phyloP scores from a whole-genome alignment of 2,113 vertebrate species.

The Anthoscopus minutus region DNA sequence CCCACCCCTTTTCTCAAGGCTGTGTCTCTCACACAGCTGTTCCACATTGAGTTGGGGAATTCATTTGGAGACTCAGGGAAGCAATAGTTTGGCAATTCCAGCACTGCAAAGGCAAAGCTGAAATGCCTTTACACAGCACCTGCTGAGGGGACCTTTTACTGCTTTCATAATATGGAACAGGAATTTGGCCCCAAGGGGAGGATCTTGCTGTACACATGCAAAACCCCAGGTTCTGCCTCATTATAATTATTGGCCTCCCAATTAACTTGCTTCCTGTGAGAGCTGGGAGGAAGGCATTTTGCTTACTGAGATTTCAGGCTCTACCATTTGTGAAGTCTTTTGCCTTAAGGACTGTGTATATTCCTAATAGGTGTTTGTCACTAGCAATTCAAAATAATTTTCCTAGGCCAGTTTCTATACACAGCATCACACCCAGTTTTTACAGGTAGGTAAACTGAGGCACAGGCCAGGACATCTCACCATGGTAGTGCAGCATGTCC shows the following conservation, averaged over 20 bases:
- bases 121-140: slow-evolving; percentile 56
- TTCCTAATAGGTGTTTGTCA: not conserved
- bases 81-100: slow-evolving; percentile 47
- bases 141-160: slow-evolving; percentile 65
- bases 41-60: slow-evolving; percentile 44
- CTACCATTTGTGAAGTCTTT: not conserved
- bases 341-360: not conserved
- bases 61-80: slow-evolving; percentile 36
- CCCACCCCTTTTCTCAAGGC: slow-evolving; percentile 45
- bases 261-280: slow-evolving; percentile 63
- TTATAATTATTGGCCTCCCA: slow-evolving; percentile 60
- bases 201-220: slow-evolving; percentile 41
- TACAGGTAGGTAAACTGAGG: not conserved
- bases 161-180: slow-evolving; percentile 64
- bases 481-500: fast-evolving
- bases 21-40: slow-evolving; percentile 55
- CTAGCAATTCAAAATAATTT: not conserved
- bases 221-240: slow-evolving; percentile 63
- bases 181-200: slow-evolving; percentile 63
- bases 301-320: not conserved
- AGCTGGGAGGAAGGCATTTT: slow-evolving; percentile 40
- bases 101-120: slow-evolving; percentile 25
- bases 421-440: not conserved
- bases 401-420: not conserved
- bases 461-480: not conserved